Conservation (phyloP, 1,140 invertebrate genomes). For the Charaxes varanes region DNA sequence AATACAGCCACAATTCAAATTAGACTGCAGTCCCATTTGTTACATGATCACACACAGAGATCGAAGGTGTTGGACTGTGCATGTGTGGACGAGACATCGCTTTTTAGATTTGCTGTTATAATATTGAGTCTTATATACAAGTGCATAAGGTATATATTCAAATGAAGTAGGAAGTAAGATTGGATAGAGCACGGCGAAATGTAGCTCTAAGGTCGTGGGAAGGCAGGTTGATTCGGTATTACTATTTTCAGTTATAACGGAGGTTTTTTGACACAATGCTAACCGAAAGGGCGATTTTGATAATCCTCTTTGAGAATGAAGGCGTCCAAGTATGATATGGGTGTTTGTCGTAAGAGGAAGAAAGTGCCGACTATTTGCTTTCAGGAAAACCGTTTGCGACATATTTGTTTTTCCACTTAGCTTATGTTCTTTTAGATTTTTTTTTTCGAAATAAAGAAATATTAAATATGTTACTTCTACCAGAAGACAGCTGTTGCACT, state of each 20-base stretch:
- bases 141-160: conserved; percentile 25
- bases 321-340: no score
- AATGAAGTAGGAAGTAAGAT: conserved; percentile 59
- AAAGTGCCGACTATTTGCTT: no score
- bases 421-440: no score
- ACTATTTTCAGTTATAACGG: conserved; percentile 59
- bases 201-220: conserved; percentile 65
- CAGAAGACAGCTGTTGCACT: no score
- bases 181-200: conserved; percentile 64
- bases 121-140: conserved; percentile 26
- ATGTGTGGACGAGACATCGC: conserved; percentile 49
- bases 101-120: conserved; percentile 42
- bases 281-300: no score
- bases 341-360: no score
- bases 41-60: conserved; percentile 35
- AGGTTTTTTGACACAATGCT: conserved; percentile 53
- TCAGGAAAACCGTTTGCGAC: no score
- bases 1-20: conserved; percentile 27
- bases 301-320: no score
- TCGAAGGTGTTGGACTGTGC: conserved; percentile 41
- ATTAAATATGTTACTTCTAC: no score
- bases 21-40: conserved; percentile 27
- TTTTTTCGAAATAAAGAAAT: no score
- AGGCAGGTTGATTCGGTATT: conserved; percentile 55
- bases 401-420: no score